Evolutionary conservation across 2,113 vertebrate genomes (phyloP).

Genomic region (Prinia subflava): DNA sequence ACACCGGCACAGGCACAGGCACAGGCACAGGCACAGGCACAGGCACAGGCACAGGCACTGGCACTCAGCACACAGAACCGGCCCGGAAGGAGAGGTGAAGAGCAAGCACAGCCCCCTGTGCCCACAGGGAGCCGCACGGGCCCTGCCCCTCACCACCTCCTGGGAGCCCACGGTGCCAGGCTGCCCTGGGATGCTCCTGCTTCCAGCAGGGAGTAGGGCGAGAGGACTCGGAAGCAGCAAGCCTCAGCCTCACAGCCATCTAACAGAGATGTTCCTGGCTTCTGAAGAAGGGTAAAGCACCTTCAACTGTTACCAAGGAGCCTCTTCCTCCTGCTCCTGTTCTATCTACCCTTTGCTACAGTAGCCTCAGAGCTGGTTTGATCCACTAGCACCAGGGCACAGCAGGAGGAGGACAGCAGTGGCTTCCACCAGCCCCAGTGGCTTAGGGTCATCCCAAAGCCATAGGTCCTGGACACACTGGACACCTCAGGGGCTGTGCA

Average conservation of each 20-base stretch:
- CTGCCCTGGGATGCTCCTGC: neutral
- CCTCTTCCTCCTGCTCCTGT: neutral
- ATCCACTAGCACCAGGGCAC: neutral
- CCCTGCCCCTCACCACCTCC: neutral
- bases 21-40: too few species aligned
- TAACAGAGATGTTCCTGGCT: neutral
- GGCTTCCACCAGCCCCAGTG: neutral
- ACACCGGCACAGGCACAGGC: rapidly evolving
- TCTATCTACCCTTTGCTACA: rapidly evolving
- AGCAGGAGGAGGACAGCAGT: too few species aligned
- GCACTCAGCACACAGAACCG: rapidly evolving
- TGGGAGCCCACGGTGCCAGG: neutral
- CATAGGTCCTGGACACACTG: neutral
- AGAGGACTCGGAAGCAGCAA: too few species aligned
- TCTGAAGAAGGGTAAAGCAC: neutral
- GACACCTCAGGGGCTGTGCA: neutral
- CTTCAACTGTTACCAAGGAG: neutral
- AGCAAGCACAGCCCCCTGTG: rapidly evolving
- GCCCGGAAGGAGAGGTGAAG: rapidly evolving
- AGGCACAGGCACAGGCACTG: neutral
- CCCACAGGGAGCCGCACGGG: rapidly evolving
- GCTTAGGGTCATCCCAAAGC: neutral
- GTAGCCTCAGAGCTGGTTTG: neutral
- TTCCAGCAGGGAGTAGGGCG: neutral
- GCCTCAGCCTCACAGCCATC: neutral